Evolutionary conservation across 2,888 invertebrate genomes (phyloP).

Genomic region (Tinea trinotella): DNA sequence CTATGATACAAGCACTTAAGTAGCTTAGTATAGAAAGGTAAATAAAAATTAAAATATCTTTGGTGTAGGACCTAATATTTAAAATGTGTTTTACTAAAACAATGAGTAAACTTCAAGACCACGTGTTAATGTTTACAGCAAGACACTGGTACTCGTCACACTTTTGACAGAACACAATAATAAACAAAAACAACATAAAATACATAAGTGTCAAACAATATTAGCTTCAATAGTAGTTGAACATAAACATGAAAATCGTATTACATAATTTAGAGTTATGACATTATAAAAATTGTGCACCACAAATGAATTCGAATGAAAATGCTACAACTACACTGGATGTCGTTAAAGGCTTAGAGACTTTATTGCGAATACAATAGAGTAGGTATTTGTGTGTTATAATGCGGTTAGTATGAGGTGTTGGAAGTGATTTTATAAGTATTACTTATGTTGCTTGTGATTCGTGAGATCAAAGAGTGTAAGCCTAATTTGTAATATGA

Average conservation of each 20-base stretch:
- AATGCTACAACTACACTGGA: background rate
- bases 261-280: no score
- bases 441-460: constrained; percentile 16
- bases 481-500: background rate
- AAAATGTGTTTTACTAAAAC: background rate
- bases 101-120: background rate
- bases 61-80: no score
- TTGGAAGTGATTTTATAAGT: constrained; percentile 9
- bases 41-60: no score
- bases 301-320: background rate
- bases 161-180: constrained; percentile 14
- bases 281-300: no score
- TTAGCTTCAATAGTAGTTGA: background rate
- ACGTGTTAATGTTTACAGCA: constrained; percentile 14
- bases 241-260: background rate
- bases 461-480: constrained; percentile 15
- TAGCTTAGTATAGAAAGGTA: no score
- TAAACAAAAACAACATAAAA: background rate
- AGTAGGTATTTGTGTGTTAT: background rate
- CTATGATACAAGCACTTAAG: no score
- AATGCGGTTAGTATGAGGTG: background rate
- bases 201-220: background rate
- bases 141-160: constrained; percentile 16
- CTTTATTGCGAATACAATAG: background rate
- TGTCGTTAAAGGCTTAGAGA: background rate